phyloP scores from a whole-genome alignment of 2,113 vertebrate genomes.

The Rostratula benghalensis region DNA sequence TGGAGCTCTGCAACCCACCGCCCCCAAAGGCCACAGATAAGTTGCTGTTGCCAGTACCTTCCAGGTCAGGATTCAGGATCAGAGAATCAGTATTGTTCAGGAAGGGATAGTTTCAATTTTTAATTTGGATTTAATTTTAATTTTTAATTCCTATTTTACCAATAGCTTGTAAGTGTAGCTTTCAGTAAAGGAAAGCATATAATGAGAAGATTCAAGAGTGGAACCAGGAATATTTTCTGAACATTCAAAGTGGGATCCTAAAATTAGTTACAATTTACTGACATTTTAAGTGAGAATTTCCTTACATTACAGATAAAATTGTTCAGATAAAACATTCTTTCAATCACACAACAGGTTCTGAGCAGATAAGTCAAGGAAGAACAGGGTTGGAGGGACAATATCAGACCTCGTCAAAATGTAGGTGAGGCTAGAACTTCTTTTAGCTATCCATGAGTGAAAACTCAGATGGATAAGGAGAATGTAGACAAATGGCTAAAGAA shows the following conservation, averaged over 20 bases:
- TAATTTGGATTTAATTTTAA: neutral
- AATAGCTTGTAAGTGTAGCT: neutral
- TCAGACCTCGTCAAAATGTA: neutral
- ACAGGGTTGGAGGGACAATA: neutral
- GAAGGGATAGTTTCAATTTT: neutral
- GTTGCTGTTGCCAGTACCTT: neutral
- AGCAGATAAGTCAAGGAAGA: neutral
- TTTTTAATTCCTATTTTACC: neutral
- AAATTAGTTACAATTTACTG: neutral
- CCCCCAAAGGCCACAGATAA: too few relatives aligned
- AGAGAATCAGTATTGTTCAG: neutral
- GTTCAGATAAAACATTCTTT: neutral
- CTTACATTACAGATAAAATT: neutral
- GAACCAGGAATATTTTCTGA: neutral
- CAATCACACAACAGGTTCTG: neutral
- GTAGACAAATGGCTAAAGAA: neutral
- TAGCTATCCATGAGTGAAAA: neutral
- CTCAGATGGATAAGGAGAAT: neutral
- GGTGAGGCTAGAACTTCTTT: neutral
- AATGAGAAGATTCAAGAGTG: neutral
- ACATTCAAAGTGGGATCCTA: neutral
- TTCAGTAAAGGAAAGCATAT: neutral
- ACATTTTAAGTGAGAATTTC: neutral
- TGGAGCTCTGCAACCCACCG: neutral
- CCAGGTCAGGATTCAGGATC: neutral